Base-by-base conservation (phyloP, 2,113 vertebrate genomes). In the Neodontobutis hainanensis region DNA sequence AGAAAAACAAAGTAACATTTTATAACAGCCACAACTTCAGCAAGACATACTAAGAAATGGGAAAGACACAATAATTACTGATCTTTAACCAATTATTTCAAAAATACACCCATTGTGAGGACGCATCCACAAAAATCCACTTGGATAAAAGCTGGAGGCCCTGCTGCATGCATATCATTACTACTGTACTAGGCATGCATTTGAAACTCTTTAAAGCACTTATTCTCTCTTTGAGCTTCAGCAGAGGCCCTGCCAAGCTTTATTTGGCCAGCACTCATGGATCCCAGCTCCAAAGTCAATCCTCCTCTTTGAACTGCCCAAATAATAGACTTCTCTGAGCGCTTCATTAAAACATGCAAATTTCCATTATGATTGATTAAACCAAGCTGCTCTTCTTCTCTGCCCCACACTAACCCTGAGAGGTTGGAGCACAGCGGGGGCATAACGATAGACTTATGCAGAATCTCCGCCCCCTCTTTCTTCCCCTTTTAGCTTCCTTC, bases 341-440 rank as follows among this genome's bases (percentile, higher is more conserved):
- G 73, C 85, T 87, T 92, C 83, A 87, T 90, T 87, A 89, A 73
- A 82, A 74, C 86, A 88, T 86, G 88, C 84, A 91, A 85, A 90
- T 92, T 91, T 89, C 85, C 87, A 91, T 92, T 86, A 85, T 88
- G 84, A 85, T 68, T 73, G 80, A 91, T 90, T 87, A 89, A 91
- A 87, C 68, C 53, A 75, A 78, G 83, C 72, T 65, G 69, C 74
- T 75, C 80, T 35, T 81, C 75, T 70, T 77, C 58, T 53, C 63
- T 60, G 70, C 81, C 77, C 79, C 46, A 73, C 55, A 74, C 56
- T 69, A 61, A 71, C 63, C 80, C 48, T 62, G 35, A 80, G 80
- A 83, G 73, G 72, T 57, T 65, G 27, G 10, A 10, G 48, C 83
- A 71, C 83, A 83, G 78, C 55, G 49, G 80, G 84, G 78, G 7